Evolutionary conservation across 2,797 vertebrate genomes (phyloP).

Genomic region (Lerista edwardsae): DNA sequence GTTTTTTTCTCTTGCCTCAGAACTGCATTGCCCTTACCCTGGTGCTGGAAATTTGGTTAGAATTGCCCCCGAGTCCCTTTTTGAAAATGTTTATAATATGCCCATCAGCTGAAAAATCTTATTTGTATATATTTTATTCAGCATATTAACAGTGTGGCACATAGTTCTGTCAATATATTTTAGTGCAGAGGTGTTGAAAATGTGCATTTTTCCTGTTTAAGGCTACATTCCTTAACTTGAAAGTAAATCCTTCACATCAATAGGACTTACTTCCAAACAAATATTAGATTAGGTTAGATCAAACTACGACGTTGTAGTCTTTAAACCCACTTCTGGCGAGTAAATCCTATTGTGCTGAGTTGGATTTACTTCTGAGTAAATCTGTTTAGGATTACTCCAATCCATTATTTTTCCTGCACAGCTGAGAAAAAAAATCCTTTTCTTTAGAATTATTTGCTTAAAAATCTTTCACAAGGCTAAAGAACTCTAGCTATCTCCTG

Average conservation of each 20-base stretch:
- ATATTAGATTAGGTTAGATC: not conserved
- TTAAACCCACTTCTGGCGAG: no score
- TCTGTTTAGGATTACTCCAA: not conserved
- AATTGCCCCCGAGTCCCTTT: no score
- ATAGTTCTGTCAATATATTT: not conserved
- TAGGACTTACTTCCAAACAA: not conserved
- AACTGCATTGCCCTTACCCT: no score
- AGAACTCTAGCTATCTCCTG: constrained; percentile 3
- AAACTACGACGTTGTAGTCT: not conserved
- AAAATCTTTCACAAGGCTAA: not conserved
- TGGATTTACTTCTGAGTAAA: no score
- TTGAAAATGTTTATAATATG: not conserved
- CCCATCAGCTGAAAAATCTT: not conserved
- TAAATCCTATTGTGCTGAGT: no score
- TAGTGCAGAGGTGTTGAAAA: not conserved
- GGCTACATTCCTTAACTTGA: not conserved
- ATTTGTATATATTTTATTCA: not conserved
- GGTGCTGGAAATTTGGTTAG: no score
- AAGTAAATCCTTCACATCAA: not conserved
- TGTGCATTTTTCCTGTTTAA: not conserved
- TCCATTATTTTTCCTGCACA: not conserved
- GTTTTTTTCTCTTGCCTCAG: no score
- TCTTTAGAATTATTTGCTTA: not conserved
- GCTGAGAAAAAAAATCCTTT: not conserved
- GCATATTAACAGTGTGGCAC: not conserved